Evolutionary conservation across 1,140 invertebrate species (phyloP), one percentile per base, ranked within the genome.

Genomic region (Drosophila rufa): DNA sequence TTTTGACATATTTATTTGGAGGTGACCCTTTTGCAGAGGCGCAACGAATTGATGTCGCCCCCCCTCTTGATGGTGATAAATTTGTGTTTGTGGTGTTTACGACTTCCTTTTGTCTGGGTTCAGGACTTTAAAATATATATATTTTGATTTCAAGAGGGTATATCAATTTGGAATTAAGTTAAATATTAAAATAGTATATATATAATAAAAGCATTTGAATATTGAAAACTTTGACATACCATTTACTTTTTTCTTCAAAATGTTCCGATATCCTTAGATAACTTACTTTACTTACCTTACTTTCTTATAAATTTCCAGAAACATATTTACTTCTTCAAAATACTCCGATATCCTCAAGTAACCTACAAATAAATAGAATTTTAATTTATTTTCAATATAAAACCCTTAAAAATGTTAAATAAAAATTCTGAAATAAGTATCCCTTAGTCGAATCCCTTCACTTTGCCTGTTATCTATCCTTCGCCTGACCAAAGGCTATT

Each of bases 1-100:
- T 79, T 81, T 89, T 82, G 81, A 90, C 79, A 90, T 84, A 87
- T 90, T 84, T 82, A 90, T 90, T 90, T 79, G 75, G 68, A 79
- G 45, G 45, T 87, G 85, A 90, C 81, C 81, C 68, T 66, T 80
- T 79, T 55, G 17, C 58, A 73, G 57, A 66, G 84, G 75, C 74
- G 78, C 84, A 87, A 67, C 84, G 74, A 89, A 90, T 90, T 76
- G 55, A 19, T 68, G 40, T 59, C 36, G 47, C 19, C 33, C 38
- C 38, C 36, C 48, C 46, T 53, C 19, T 11, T 42, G n/a, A 25
- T 27, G 56, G 57, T 82, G 58, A 86, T 77, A 80, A 68, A 87
- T 68, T 77, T 67, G 30, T 40, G 12, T 22, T 62, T 61, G 36
- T 12, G 48, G 55, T 55, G 42, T 82, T 69, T 69, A 76, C 43